Conservation (phyloP, 2,888 invertebrate species). For the Lampropteryx suffumata region DNA sequence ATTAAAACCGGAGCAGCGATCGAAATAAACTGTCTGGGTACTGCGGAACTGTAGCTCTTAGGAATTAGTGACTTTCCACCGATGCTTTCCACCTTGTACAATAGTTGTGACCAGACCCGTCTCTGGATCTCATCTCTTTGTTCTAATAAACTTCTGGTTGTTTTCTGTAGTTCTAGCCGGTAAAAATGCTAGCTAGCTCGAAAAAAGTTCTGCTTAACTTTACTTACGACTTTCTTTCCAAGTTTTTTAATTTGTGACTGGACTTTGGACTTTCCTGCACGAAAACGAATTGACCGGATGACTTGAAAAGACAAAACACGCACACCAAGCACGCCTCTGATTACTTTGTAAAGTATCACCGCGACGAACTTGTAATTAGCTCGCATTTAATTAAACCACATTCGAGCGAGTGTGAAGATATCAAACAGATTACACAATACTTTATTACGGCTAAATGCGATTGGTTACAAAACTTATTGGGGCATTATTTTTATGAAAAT, state of each 20-base stretch:
- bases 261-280: constrained; percentile 1
- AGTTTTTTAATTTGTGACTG: neutral
- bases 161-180: no score
- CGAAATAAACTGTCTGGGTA: constrained; percentile 17
- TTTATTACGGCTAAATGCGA: neutral
- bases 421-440: constrained; percentile 7
- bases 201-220: no score
- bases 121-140: no score
- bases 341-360: constrained; percentile 27
- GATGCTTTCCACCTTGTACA: no score
- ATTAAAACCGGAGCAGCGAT: constrained; percentile 23
- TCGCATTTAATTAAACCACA: constrained; percentile 29
- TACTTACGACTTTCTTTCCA: no score
- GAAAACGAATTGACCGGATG: neutral
- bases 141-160: no score
- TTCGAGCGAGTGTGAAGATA: constrained; percentile 10
- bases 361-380: constrained; percentile 24
- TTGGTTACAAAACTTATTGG: neutral
- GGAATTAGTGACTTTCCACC: no score
- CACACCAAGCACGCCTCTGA: constrained; percentile 11
- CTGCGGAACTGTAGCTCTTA: no score
- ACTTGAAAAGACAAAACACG: constrained; percentile 9
- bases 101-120: no score
- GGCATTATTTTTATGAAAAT: neutral
- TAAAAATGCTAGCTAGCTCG: no score